These are phyloP conservation scores for Rhizomys pruinosus DNA, from an alignment of 2,113 vertebrate species.

Conservation along the genomic window DNA sequence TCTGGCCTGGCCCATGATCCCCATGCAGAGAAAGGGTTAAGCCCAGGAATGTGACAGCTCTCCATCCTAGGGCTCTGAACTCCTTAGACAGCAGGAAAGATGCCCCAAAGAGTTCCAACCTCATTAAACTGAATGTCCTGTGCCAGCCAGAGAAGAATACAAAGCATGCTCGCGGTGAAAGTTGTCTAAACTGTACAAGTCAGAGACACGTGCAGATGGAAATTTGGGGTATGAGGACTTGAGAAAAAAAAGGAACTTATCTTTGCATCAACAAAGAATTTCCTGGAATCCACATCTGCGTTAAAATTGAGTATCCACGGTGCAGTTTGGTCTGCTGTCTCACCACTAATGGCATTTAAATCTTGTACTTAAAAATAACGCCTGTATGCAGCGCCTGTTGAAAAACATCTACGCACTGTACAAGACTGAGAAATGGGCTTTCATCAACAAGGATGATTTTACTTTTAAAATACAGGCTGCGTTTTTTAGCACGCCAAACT, in stretches of 20 bases:
- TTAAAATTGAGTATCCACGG: background rate
- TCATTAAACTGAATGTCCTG: slow-evolving; percentile 47
- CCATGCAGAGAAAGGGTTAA: slow-evolving; percentile 81
- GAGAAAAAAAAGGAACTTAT: background rate
- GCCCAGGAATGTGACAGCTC: slow-evolving; percentile 85
- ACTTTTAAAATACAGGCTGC: background rate
- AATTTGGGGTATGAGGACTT: background rate
- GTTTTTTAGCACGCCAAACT: background rate
- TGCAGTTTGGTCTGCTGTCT: background rate
- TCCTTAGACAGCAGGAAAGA: slow-evolving; percentile 76
- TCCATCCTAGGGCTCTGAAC: slow-evolving; percentile 75
- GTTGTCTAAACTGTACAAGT: slow-evolving; percentile 30
- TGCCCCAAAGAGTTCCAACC: slow-evolving; percentile 54
- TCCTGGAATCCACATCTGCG: background rate
- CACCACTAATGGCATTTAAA: background rate
- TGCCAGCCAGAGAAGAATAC: slow-evolving; percentile 31
- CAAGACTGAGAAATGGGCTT: background rate
- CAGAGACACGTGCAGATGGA: background rate
- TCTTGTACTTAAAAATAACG: background rate
- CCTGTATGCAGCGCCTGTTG: background rate
- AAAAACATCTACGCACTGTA: background rate
- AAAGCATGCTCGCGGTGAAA: background rate
- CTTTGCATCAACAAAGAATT: background rate
- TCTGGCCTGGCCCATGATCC: background rate
- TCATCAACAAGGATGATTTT: background rate